These are phyloP conservation scores for Microhierax caerulescens DNA, from an alignment of 2,797 vertebrate genomes.

Conservation along the genomic window DNA sequence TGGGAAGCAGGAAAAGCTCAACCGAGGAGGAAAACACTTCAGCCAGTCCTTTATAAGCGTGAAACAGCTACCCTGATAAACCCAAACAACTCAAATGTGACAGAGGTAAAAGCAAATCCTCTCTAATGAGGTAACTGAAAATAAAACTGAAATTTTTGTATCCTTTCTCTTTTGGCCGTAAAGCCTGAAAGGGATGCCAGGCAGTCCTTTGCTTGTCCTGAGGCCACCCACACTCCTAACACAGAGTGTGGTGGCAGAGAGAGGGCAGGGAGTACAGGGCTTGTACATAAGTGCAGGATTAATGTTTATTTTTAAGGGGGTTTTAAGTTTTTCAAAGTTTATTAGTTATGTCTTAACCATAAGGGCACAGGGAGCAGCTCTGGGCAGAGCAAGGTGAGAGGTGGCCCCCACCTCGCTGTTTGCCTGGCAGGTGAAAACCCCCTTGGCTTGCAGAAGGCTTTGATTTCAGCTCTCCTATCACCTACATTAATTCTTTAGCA, in stretches of 20 bases:
- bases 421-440: background rate
- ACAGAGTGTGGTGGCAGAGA: background rate
- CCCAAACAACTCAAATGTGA: background rate
- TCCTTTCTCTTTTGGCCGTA: background rate
- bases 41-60: background rate
- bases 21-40: background rate
- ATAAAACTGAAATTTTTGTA: background rate
- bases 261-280: no score
- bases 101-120: background rate
- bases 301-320: no score
- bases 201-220: background rate
- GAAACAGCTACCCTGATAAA: background rate
- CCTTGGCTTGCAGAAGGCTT: background rate
- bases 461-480: background rate
- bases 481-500: background rate
- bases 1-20: background rate
- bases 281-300: no score
- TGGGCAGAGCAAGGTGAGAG: rapidly evolving
- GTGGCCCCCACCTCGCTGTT: background rate
- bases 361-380: background rate
- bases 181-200: background rate
- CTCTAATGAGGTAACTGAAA: background rate
- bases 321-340: no score
- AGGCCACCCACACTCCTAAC: no score
- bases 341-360: background rate